Percentiles rank a stretch among this genome's conserved stretches.
Evolutionary conservation across 2,888 invertebrate genomes (phyloP).

Genomic region (Plutella xylostella): DNA sequence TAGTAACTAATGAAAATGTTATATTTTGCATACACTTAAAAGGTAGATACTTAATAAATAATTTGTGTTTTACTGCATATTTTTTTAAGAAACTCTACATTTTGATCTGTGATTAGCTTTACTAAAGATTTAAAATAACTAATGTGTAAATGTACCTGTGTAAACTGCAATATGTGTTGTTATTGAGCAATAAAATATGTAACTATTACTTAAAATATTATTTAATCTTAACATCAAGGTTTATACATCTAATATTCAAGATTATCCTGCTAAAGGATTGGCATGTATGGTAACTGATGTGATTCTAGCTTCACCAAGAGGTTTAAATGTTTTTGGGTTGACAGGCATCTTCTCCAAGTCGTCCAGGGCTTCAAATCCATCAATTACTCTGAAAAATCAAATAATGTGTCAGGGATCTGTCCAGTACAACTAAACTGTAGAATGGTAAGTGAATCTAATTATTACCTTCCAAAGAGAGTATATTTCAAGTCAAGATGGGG

Average conservation of each 20-base stretch:
- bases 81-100: too few species aligned
- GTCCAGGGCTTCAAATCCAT: constrained; percentile 96
- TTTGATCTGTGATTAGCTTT: too few species aligned
- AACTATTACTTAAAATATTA: too few species aligned
- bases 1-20: too few species aligned
- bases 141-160: too few species aligned
- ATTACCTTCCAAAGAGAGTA: constrained; percentile 95
- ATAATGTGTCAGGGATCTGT: not conserved
- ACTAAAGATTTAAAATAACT: too few species aligned
- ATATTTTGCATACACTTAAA: too few species aligned
- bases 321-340: constrained; percentile 92
- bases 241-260: too few species aligned
- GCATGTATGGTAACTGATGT: constrained; percentile 96
- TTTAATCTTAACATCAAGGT: too few species aligned
- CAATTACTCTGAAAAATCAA: constrained; percentile 84
- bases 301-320: constrained; percentile 87
- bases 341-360: constrained; percentile 96
- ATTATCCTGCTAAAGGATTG: constrained; percentile 88
- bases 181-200: not conserved
- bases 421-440: not conserved
- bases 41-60: too few species aligned
- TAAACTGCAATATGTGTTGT: too few species aligned
- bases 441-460: constrained; percentile 11
- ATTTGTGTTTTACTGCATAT: too few species aligned
- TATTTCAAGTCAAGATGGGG: constrained; percentile 97